Base-by-base conservation (phyloP, 2,113 vertebrate genomes). In the Semnornis frantzii region DNA sequence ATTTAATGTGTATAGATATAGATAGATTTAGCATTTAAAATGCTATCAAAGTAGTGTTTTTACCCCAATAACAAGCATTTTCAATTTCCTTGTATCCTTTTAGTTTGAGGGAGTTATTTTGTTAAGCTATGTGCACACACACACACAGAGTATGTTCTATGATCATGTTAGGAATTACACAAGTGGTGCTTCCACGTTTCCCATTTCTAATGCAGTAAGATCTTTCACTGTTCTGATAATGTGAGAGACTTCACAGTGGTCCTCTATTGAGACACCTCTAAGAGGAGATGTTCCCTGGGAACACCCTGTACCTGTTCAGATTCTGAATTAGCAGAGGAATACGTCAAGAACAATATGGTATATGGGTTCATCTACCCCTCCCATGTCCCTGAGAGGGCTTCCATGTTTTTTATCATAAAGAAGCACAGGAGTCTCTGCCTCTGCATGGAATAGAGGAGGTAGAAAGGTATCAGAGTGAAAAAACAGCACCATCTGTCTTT, bases 331-430 rank as follows among this genome's bases (percentile, higher is more conserved):
- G n/a, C 48, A 73, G 0, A 66, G 19, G 25, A 66, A 13, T 24
- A 60, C 23, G 13, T 91, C 31, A 57, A 72, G 25, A 84, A 48
- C 25, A n/a, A 74, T 12, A 6, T 28, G 11, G 5, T 60, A 33
- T 14, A 66, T 6, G 2, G 0, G 25, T 50, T 74, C 50, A 28
- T 42, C 12, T 37, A 19, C 12, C 9, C 5, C 15, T 65, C 55
- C 3, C 2, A 10, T 8, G 60, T 9, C 15, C 15, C 12, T 33
- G 6, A 0, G 2, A n/a, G 50, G 15, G 3, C 18, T 65, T 83
- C 37, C 27, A 39, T 15, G 7, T 2, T 63, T 85, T 85, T 87
- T 39, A 16, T 50, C 12, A 24, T 34, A 60, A 72, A 46, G 24
- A 50, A 76, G 39, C 12, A 69, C 0, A 7, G 4, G 8, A 60